Conservation (phyloP, 1,140 invertebrate genomes). For the Lithobius niger region DNA sequence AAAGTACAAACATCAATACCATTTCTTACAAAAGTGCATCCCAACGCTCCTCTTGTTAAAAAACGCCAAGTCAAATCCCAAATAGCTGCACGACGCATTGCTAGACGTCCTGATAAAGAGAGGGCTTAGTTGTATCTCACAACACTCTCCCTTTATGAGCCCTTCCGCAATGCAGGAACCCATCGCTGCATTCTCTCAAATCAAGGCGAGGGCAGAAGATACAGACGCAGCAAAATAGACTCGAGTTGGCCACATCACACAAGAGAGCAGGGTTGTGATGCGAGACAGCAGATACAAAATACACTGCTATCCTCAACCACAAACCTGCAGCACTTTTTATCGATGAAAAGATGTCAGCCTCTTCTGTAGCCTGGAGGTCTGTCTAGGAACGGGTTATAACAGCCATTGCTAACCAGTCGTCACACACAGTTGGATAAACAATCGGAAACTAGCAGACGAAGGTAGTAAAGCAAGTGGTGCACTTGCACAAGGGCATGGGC, state of each 20-base stretch:
- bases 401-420: no score
- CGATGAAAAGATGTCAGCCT: no score
- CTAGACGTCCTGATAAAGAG: slow-evolving; percentile 9
- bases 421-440: no score
- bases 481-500: no score
- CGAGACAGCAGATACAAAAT: slow-evolving; percentile 1
- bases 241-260: background rate
- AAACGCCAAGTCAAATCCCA: background rate
- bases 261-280: background rate
- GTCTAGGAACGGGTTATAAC: no score
- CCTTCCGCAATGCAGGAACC: slow-evolving; percentile 11
- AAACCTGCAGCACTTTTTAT: no score
- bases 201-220: no score
- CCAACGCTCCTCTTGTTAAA: background rate
- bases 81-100: slow-evolving; percentile 3
- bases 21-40: background rate
- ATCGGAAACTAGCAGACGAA: no score
- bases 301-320: background rate
- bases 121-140: slow-evolving; percentile 3
- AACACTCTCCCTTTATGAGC: slow-evolving; percentile 9
- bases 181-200: no score
- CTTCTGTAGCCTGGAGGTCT: no score
- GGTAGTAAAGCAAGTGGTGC: no score
- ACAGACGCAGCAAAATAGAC: background rate
- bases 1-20: no score